Evolutionary conservation across 2,113 vertebrate genomes (phyloP), one percentile per base, ranked within the genome.

Genomic region (Anser cygnoides): DNA sequence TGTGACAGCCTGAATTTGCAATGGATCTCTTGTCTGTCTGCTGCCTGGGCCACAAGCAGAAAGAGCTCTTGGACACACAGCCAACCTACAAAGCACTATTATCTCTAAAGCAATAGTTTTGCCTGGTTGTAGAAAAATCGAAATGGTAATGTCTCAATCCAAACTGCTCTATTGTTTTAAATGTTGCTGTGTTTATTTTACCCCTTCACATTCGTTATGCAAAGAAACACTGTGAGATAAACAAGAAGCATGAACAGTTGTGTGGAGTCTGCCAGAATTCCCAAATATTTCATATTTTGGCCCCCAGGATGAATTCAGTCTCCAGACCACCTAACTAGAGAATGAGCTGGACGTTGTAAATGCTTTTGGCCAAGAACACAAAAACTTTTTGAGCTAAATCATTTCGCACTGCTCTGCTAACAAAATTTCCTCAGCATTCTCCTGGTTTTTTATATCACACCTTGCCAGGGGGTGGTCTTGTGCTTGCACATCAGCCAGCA

Each of bases 321-420:
- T 97, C 87, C 92, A 93, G 96, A 96, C 95, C 97, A 96, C 95
- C 92, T 96, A 95, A 95, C 79, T 90, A 84, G 95, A 94, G 84
- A 91, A 82, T 0, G 5, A 89, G 66, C 55, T 92, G 71, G 50
- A 87, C 88, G 70, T 46, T 75, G 52, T 76, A 93, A 95, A 83
- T 77, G 52, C 2, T 3, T 88, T 96, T 92, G 89, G 93, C 89
- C 54, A 61, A 84, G 94, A 87, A 74, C 49, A 92, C 79, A 94
- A 85, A 90, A 93, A 82, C 39, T 86, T 93, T 63, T 59, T 61
- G 73, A 90, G 75, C 82, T 84, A 90, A 90, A 97, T 83, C 2
- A 35, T 87, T 87, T 72, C 75, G 37, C 50, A 10, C 25, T 65
- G 58, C 80, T 90, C 55, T 79, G 20, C 66, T 95, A 90, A 55